Percentiles rank a stretch among this genome's conserved stretches.
Evolutionary conservation across 2,797 vertebrate species (phyloP).

Genomic region (Spinus pinus): DNA sequence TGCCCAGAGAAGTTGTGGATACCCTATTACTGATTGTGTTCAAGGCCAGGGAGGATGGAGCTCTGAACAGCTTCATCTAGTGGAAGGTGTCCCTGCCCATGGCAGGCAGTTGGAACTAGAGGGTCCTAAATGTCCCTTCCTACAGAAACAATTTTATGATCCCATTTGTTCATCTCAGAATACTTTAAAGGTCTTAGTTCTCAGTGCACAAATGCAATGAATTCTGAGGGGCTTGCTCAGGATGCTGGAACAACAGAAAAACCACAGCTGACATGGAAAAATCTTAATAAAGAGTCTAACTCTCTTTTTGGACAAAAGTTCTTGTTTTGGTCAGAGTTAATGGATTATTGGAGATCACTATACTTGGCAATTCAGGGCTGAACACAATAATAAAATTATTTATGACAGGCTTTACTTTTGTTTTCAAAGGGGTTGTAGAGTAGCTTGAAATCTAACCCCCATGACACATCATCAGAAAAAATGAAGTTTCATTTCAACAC

Average conservation of each 20-base stretch:
- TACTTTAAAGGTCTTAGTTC: neutral
- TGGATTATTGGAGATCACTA: neutral
- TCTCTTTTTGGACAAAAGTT: neutral
- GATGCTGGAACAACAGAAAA: neutral
- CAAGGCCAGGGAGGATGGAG: neutral
- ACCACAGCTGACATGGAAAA: neutral
- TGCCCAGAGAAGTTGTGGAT: neutral
- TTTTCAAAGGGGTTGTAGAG: neutral
- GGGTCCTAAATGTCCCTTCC: neutral
- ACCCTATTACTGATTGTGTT: neutral
- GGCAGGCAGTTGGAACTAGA: neutral
- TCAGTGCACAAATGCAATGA: neutral
- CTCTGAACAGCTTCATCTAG: neutral
- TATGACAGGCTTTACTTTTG: neutral
- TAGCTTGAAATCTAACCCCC: neutral
- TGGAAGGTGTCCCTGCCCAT: neutral
- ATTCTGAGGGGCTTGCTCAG: neutral
- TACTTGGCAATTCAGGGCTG: neutral
- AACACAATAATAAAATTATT: neutral
- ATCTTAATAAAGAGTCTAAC: neutral
- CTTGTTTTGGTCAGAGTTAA: neutral
- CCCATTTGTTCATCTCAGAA: neutral
- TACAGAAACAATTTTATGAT: neutral
- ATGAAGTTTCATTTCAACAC: neutral
- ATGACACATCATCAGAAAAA: neutral